Conservation (phyloP, 2,888 invertebrate genomes). For the Chalcis sispes region DNA sequence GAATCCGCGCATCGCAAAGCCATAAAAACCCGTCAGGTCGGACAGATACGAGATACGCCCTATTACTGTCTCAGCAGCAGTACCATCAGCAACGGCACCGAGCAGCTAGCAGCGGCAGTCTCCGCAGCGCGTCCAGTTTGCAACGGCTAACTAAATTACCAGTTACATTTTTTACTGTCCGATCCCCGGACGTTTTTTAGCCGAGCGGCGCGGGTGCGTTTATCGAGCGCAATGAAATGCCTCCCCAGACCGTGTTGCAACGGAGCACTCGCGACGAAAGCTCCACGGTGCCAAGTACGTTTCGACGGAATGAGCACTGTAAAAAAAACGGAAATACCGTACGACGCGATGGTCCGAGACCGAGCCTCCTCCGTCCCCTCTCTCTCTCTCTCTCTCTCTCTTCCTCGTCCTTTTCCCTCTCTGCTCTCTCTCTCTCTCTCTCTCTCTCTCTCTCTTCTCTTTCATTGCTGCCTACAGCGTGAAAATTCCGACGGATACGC, state of each 20-base stretch:
- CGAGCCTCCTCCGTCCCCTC: no score
- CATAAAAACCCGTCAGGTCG: slow-evolving; percentile 74
- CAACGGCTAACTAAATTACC: slow-evolving; percentile 75
- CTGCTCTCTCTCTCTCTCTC: no score
- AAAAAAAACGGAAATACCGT: slow-evolving; percentile 45
- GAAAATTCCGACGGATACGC: slow-evolving; percentile 45
- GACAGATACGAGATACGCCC: slow-evolving; percentile 75
- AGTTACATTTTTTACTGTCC: slow-evolving; percentile 75
- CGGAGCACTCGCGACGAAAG: slow-evolving; percentile 55
- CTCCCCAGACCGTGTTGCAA: slow-evolving; percentile 63
- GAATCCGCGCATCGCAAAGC: slow-evolving; percentile 74
- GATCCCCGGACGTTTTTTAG: slow-evolving; percentile 68
- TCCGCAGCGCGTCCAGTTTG: slow-evolving; percentile 63
- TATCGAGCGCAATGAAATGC: slow-evolving; percentile 74
- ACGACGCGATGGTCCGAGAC: not conserved
- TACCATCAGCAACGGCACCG: slow-evolving; percentile 58
- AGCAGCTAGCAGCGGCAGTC: slow-evolving; percentile 60
- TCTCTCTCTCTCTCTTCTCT: no score
- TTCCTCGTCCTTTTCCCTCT: no score
- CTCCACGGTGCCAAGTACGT: slow-evolving; percentile 53
- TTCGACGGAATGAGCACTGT: slow-evolving; percentile 50
- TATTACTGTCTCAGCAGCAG: slow-evolving; percentile 73
- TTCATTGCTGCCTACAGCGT: slow-evolving; percentile 41
- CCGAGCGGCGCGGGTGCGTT: slow-evolving; percentile 57
- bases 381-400: no score